Percentiles rank a stretch among this genome's conserved stretches.
Evolutionary conservation across 2,888 invertebrate species (phyloP).

Genomic region (Patella caerulea): DNA sequence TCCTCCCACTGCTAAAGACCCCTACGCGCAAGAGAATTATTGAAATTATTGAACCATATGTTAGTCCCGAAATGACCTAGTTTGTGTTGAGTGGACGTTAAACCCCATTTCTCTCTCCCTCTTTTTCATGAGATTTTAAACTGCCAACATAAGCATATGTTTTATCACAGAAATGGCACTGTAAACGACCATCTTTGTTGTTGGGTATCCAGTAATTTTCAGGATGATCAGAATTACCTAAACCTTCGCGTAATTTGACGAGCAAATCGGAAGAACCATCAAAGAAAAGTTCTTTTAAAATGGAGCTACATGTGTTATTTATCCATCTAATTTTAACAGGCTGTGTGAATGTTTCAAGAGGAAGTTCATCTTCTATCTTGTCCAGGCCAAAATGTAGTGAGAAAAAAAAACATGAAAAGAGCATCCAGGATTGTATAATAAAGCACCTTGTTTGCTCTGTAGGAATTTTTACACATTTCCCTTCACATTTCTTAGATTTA

Average conservation of each 20-base stretch:
- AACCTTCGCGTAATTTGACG: not conserved
- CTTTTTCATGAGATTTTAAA: not conserved
- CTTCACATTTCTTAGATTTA: slow-evolving; percentile 36
- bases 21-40: too few relatives aligned
- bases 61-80: too few relatives aligned
- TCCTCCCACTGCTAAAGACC: too few relatives aligned
- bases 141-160: not conserved
- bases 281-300: not conserved
- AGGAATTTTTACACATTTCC: slow-evolving; percentile 18
- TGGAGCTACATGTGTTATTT: not conserved
- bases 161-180: not conserved
- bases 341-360: not conserved
- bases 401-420: not conserved
- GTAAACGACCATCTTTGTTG: not conserved
- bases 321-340: not conserved
- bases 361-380: not conserved
- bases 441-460: not conserved
- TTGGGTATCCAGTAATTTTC: not conserved
- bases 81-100: too few relatives aligned
- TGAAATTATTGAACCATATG: too few relatives aligned
- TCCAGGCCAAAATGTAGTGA: not conserved
- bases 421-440: not conserved
- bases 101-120: too few relatives aligned
- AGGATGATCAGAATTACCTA: not conserved
- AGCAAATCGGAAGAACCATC: not conserved